A percentile compares a stretch with the other conserved stretches of the same genome.
Evolutionary conservation across 2,113 vertebrate species (phyloP).

Genomic region (Saccopteryx bilineata): DNA sequence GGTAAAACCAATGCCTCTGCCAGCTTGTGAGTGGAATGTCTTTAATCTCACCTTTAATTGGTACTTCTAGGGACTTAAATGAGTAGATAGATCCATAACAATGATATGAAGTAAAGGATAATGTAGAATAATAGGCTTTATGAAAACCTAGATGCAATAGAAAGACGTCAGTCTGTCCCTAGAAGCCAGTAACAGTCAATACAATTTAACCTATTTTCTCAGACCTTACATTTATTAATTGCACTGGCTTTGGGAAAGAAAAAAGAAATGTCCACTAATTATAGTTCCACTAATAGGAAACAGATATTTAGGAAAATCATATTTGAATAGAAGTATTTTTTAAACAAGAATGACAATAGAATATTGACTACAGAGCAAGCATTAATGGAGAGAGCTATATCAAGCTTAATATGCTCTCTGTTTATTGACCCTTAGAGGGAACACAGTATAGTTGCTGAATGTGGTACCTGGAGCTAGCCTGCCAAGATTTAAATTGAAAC

Average conservation of each 20-base stretch:
- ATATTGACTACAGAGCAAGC: background rate
- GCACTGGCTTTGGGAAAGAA: slow-evolving; percentile 32
- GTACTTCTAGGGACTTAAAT: slow-evolving; percentile 24
- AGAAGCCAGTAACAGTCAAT: slow-evolving; percentile 43
- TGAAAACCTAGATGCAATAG: slow-evolving; percentile 17
- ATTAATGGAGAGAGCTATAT: background rate
- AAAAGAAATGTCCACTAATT: background rate
- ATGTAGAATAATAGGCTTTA: slow-evolving; percentile 33
- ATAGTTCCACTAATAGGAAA: background rate
- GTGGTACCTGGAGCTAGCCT: background rate
- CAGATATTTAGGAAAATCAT: background rate
- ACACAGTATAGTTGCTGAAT: background rate
- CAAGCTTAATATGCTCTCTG: background rate
- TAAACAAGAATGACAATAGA: slow-evolving; percentile 22
- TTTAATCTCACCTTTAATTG: slow-evolving; percentile 67
- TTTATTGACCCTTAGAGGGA: slow-evolving; percentile 26
- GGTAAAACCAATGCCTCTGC: background rate
- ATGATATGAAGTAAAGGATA: slow-evolving; percentile 25
- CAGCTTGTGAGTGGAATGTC: background rate
- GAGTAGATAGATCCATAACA: slow-evolving; percentile 44
- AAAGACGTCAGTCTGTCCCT: slow-evolving; percentile 15
- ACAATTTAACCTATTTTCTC: slow-evolving; percentile 45
- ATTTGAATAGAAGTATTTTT: slow-evolving; percentile 39
- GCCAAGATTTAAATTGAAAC: background rate
- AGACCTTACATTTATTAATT: slow-evolving; percentile 9